Conservation (phyloP, 2,113 vertebrate genomes). For the Thryonomys swinderianus region DNA sequence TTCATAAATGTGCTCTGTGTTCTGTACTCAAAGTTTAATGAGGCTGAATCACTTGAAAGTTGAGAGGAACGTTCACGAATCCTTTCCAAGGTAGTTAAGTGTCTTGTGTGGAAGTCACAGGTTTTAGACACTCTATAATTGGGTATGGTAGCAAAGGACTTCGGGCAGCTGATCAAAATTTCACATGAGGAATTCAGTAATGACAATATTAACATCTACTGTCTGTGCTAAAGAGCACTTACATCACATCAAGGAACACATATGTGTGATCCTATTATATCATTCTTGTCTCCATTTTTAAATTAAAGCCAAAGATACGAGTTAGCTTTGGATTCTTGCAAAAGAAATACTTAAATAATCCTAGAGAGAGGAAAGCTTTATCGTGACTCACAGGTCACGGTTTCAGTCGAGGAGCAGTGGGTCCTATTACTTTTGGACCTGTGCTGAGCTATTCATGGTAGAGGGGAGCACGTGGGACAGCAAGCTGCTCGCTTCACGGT, state of each 20-base stretch:
- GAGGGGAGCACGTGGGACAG: neutral
- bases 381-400: neutral
- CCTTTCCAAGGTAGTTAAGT: neutral
- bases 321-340: neutral
- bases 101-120: neutral
- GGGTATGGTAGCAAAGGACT: neutral
- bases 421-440: neutral
- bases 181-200: neutral
- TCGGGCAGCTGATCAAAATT: neutral
- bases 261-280: neutral
- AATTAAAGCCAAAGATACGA: neutral
- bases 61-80: neutral
- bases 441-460: neutral
- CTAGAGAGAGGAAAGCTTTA: neutral
- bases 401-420: neutral
- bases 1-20: neutral
- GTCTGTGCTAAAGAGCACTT: neutral
- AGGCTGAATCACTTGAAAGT: neutral
- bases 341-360: neutral
- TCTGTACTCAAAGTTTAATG: slow-evolving; percentile 30
- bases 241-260: neutral
- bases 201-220: neutral
- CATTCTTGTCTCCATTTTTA: neutral
- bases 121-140: neutral
- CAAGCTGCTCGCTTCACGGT: no score